Base-by-base conservation (phyloP, 2,888 invertebrate genomes). In the Tetrapedia diversipes region DNA sequence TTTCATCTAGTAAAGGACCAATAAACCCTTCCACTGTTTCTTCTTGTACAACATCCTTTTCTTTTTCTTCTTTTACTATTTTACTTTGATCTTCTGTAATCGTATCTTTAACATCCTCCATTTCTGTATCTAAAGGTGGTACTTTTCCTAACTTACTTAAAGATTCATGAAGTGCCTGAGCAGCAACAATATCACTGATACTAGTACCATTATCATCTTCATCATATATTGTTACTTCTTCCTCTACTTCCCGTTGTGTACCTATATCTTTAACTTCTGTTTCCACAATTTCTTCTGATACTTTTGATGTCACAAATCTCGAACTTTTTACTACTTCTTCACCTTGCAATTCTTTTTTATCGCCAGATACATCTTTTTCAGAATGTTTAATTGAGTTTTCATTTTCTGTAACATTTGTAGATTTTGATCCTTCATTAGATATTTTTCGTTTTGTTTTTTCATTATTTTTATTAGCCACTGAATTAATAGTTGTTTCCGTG, bases 161-260 rank as follows among this genome's bases (percentile, higher is more conserved):
- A 53, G 91, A 92, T 83, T 92, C 91, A 27, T 91, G 90, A 56
- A 91, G 87, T 16, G 91, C 91, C 79, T 92, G 91, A 27, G 91
- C 83, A 11, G 91, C 91, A 60, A 92, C 91, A 54, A 91, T 92
- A 67, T 91, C 91, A 67, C 91, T 92, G 71, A 92, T 91, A 75
- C 91, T 91, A 22, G 91, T 91, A 11, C 90, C 90, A 69, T 90
- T 90, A 57, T 91, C 91, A 57, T 91, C 90, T 70, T 89, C 90
- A 22, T 90, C 91, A 53, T 90, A 91, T 73, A 90, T 90, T 10
- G 88, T 87, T 4, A 90, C 87, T 51, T 66, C 81, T 51, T 73
- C 77, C 11, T 82, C 82, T 14, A 82, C 81, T 11, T 57, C 86
- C 19, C 83, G 72, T 49, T 74, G 81, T 0, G 76, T 63, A 2